Evolutionary conservation across 2,888 invertebrate species (phyloP), one percentile per base, ranked within the genome.

Genomic region (Spicauda simplicius): DNA sequence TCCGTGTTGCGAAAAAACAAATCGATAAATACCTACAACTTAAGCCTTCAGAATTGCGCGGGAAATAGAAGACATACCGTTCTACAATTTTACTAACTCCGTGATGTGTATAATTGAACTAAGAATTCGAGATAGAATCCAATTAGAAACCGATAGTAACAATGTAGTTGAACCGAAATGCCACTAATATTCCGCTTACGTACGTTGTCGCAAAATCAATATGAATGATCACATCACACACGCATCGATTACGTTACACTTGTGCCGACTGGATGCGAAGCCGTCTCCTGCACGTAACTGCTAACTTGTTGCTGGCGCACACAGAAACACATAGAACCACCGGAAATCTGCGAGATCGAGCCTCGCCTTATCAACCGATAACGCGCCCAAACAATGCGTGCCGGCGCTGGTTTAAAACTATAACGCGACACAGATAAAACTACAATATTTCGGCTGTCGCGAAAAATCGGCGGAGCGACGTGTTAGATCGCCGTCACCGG

Each of bases 401-500:
- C 64, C 58, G 59, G 59, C 53, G 25, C 19, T 57, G 50, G 55
- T 41, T 41, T 25, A 37, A n/a, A 53, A 33, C 12, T 19, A 25
- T 63, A 57, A 66, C 55, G 59, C 59, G 50, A 62, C 72, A 71
- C 77, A 79, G 81, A 82, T 82, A 83, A 81, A 72, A 73, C 69
- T 82, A 37, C 37, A 72, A 72, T 56, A 53, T 50, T 65, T 69
- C 59, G 70, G 69, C 55, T 60, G 75, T 75, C 81, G 83, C 84
- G 82, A 81, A 84, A 86, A 80, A 80, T 79, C 41, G 37, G 30
- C 62, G 56, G 48, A 79, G 79, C 82, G 80, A 84, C 86, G 85
- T 85, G 83, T 80, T 81, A 78, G 76, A 83, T 83, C 81, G 80
- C 87, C 83, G 87, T 87, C 89, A 86, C 81, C 83, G 83, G 91